Base-by-base conservation (phyloP, 2,797 vertebrate species). In the Chloroceryle amazona region DNA sequence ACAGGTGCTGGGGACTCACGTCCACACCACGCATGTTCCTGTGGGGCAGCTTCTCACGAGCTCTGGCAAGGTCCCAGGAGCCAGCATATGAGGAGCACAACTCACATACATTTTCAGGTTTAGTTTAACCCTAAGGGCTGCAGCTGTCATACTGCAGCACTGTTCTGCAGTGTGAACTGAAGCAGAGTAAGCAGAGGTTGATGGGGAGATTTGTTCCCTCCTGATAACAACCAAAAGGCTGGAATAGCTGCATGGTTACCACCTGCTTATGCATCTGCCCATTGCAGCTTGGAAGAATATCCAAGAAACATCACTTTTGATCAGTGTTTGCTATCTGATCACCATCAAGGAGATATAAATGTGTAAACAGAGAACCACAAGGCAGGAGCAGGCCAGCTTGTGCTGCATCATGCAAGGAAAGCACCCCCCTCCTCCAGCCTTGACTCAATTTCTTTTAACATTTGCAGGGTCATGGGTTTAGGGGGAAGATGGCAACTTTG, bases 31-130 rank as follows among this genome's bases (percentile, higher is more conserved):
- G 8, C 4, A 1, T 10, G 1, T 44, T 55, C 19, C 72, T n/a
- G 0, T 16, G 29, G 58, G 6, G n/a, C 1, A 0, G 41, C 52
- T 78, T 42, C 49, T n/a, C 44, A 28, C 0, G 1, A 68, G 75
- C 71, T 57, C 75, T 62, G 49, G 6, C 31, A 10, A 47, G 33
- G 60, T 78, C 55, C 35, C 26, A 17, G 28, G 44, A 39, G 29
- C 12, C 62, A 57, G 42, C 9, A 0, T 7, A 11, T 2, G 49
- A 81, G 39, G 14, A 11, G 44, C 44, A 39, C 9, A 44, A 60
- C 49, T 73, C 60, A 10, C 1, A 0, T 21, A 35, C 6, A 0
- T 35, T 71, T 61, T 71, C 17, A 52, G 47, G 60, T 51, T 72
- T 51, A 37, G 58, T 26, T 46, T 76, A 57, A 49, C 25, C 13